A percentile compares a stretch with the other conserved stretches of the same genome.
Evolutionary conservation across 2,113 vertebrate genomes (phyloP).

Genomic region (Zeus faber): DNA sequence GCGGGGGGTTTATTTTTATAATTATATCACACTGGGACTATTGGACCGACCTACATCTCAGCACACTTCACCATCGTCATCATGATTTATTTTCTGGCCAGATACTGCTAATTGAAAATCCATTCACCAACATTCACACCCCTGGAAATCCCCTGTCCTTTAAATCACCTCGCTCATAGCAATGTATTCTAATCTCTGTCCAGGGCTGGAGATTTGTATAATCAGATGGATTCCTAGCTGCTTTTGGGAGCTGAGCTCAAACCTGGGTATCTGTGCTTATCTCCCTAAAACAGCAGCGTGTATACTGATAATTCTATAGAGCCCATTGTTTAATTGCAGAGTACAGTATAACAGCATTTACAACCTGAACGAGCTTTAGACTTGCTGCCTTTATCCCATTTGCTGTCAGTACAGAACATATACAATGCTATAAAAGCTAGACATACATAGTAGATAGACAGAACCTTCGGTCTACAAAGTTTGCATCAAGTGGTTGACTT

Average conservation of each 20-base stretch:
- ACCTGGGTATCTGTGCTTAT: conserved; percentile 2
- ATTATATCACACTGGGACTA: neutral
- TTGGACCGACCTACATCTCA: too few species aligned
- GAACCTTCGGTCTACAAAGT: too few species aligned
- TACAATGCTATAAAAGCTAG: too few species aligned
- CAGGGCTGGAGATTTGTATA: conserved; percentile 57
- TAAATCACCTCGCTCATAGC: conserved; percentile 14
- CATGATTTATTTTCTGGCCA: conserved; percentile 10
- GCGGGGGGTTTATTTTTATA: neutral
- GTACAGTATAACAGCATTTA: conserved; percentile 3
- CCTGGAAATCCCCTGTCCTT: conserved; percentile 19
- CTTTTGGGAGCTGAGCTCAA: conserved; percentile 42
- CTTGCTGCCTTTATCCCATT: conserved; percentile 13
- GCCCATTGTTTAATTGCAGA: conserved; percentile 17
- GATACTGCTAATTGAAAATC: conserved; percentile 53
- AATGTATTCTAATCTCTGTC: conserved; percentile 54
- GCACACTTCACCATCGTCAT: neutral
- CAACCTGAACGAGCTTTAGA: neutral
- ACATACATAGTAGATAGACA: too few species aligned
- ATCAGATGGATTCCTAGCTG: conserved; percentile 71
- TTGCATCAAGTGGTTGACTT: too few species aligned
- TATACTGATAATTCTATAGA: conserved; percentile 12
- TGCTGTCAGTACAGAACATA: too few species aligned
- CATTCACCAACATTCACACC: conserved; percentile 8
- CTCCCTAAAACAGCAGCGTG: conserved; percentile 16